Evolutionary conservation across 2,113 vertebrate species (phyloP), one percentile per base, ranked within the genome.

Genomic region (Edolisoma coerulescens): DNA sequence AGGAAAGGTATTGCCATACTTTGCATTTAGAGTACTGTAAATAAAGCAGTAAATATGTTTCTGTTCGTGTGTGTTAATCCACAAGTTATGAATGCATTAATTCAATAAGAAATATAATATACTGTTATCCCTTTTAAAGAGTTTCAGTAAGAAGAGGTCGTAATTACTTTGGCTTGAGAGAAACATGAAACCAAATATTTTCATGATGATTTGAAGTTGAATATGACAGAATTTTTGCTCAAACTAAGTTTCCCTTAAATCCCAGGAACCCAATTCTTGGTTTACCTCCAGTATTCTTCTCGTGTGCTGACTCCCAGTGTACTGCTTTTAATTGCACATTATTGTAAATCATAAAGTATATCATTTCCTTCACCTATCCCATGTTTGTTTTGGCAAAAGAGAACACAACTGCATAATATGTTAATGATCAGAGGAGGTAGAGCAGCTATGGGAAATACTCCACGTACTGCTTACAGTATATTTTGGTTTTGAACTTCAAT

Each of bases 11-110:
- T 92, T 89, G 76, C 93, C 76, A 44, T 87, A 50, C 79, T 97
- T 95, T 82, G 90, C 90, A 94, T 96, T 76, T 78, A 94, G 80
- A 97, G 84, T 63, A 65, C 49, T 94, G 96, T 96, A 96, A 95
- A 96, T 97, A 93, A 96, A 96, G 91, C 94, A 91, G 81, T 91
- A 97, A 90, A 96, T 93, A 87, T n/a, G 45, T 96, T 97, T 96
- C 87, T 93, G 59, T 74, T 93, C 93, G n/a, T 84, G 67, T 95
- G 90, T 95, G 83, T 93, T 96, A 96, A 94, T 97, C 92, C 74
- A 68, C 30, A 77, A 75, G 21, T 93, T 93, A 97, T 77, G 59
- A 95, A 78, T 93, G 67, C 67, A 69, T 94, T 97, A 61, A 69
- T 95, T 91, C 91, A 89, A 45, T 91, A 61, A 90, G 90, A 95